Evolutionary conservation across 2,797 vertebrate species (phyloP).

Genomic region (Gila robusta): DNA sequence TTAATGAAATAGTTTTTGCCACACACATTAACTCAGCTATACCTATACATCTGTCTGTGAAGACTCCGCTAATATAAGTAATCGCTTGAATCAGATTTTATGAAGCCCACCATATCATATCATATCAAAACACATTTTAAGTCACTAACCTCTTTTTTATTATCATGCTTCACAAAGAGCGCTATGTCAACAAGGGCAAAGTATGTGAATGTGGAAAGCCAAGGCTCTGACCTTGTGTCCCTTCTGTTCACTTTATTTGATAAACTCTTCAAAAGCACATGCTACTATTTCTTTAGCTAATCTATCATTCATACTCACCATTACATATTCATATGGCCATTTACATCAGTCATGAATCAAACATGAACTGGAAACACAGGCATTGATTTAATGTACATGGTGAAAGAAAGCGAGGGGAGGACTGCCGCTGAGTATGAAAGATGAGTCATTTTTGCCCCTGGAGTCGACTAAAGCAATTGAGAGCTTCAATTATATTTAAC

Average conservation of each 20-base stretch:
- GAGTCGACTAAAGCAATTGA: slow-evolving; percentile 49
- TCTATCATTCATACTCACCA: slow-evolving; percentile 43
- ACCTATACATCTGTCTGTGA: neutral
- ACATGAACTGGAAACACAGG: slow-evolving; percentile 35
- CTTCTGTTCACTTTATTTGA: neutral
- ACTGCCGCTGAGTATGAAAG: slow-evolving; percentile 45
- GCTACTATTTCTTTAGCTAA: slow-evolving; percentile 28
- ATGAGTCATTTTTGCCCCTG: slow-evolving; percentile 40
- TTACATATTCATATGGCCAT: slow-evolving; percentile 54
- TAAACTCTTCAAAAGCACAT: slow-evolving; percentile 6
- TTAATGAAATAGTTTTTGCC: neutral
- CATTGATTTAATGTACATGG: slow-evolving; percentile 46
- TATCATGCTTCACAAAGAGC: neutral
- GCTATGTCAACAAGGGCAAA: neutral
- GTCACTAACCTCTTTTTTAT: neutral
- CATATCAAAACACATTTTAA: neutral
- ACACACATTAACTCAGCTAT: slow-evolving; percentile 8
- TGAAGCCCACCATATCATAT: neutral
- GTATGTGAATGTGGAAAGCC: neutral
- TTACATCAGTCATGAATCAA: slow-evolving; percentile 53
- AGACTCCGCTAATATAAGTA: neutral
- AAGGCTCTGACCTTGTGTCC: neutral
- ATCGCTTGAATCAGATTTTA: neutral
- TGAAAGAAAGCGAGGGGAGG: slow-evolving; percentile 51
- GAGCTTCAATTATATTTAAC: slow-evolving; percentile 50